Evolutionary conservation across 2,888 invertebrate species (phyloP).

Genomic region (Drosophila longiperda): DNA sequence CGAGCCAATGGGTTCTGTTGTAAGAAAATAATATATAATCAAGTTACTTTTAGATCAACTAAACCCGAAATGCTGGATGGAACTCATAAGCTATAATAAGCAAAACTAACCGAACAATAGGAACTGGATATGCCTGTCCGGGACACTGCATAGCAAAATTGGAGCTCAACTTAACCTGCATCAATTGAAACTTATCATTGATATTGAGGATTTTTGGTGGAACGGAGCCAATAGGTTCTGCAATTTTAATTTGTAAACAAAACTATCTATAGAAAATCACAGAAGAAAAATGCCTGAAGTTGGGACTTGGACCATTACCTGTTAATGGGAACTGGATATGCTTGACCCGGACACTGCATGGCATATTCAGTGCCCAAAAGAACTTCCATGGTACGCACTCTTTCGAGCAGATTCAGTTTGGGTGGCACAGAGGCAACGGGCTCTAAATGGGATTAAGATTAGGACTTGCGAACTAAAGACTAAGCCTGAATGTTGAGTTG

Average conservation of each 20-base stretch:
- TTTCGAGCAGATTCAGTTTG: slow-evolving; percentile 90
- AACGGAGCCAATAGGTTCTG: slow-evolving; percentile 86
- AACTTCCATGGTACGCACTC: slow-evolving; percentile 86
- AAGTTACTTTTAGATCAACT: neutral
- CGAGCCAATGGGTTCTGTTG: slow-evolving; percentile 85
- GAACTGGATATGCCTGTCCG: slow-evolving; percentile 91
- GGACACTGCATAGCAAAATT: slow-evolving; percentile 90
- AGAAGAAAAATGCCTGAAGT: slow-evolving; percentile 91
- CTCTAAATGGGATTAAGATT: slow-evolving; percentile 75
- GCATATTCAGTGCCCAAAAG: slow-evolving; percentile 86
- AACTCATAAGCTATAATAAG: neutral
- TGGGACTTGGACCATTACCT: slow-evolving; percentile 82
- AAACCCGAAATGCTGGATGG: slow-evolving; percentile 38
- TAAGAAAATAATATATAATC: neutral
- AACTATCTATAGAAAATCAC: neutral
- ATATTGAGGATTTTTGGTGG: slow-evolving; percentile 88
- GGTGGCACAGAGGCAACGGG: slow-evolving; percentile 86
- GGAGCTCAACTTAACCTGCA: slow-evolving; percentile 61
- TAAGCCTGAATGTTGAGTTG: slow-evolving; percentile 69
- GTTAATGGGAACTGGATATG: slow-evolving; percentile 88
- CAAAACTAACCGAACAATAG: slow-evolving; percentile 87
- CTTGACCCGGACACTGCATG: slow-evolving; percentile 91
- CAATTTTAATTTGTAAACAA: slow-evolving; percentile 5
- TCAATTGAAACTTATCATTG: slow-evolving; percentile 83
- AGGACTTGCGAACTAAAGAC: slow-evolving; percentile 3